phyloP scores from a whole-genome alignment of 2,888 invertebrate genomes.

The Thymelicus acteon region DNA sequence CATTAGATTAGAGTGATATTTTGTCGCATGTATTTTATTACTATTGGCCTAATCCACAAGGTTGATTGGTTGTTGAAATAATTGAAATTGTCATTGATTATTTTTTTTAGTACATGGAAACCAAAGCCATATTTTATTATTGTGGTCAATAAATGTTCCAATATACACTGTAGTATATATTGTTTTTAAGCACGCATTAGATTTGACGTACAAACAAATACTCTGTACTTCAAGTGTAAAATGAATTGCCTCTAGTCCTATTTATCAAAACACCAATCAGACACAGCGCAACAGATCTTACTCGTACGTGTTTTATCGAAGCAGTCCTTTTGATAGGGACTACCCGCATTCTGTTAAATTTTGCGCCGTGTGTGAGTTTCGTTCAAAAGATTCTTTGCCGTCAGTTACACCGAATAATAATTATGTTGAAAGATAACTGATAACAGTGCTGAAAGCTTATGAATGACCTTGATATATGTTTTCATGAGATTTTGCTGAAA shows the following conservation, averaged over 20 bases:
- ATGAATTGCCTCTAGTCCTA: not conserved
- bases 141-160: too few species aligned
- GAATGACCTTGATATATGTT: not conserved
- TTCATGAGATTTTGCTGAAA: not conserved
- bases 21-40: too few species aligned
- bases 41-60: too few species aligned
- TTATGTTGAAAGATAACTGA: conserved; percentile 1
- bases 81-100: too few species aligned
- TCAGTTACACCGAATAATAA: not conserved
- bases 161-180: too few species aligned
- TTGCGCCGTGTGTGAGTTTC: not conserved
- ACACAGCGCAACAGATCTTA: not conserved
- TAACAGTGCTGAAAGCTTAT: not conserved
- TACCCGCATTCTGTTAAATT: conserved; percentile 10
- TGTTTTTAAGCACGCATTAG: too few species aligned
- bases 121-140: too few species aligned
- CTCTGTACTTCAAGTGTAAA: not conserved
- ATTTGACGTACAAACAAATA: too few species aligned
- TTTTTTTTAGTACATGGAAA: too few species aligned
- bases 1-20: too few species aligned
- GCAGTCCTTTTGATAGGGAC: conserved; percentile 3
- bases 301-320: not conserved
- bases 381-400: not conserved
- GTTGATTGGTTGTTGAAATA: too few species aligned
- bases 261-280: conserved; percentile 11